Evolutionary conservation across 2,888 invertebrate species (phyloP), one percentile per base, ranked within the genome.

Genomic region (Platerodrilus igneus): DNA sequence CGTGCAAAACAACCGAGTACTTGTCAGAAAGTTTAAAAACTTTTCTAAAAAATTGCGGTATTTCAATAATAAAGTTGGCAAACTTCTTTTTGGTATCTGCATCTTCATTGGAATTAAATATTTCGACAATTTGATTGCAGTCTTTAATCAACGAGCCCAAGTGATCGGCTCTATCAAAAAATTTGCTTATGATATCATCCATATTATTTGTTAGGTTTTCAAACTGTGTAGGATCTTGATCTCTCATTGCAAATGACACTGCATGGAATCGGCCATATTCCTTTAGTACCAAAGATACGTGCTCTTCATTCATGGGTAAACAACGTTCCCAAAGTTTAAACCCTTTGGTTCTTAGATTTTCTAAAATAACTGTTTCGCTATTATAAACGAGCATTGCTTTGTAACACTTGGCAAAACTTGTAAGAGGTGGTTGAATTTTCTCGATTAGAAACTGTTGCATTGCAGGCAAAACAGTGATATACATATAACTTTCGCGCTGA

Each of bases 221-320:
- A 22, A 39, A 39, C 5, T 15, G 9, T 10, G 58, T 48, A 2
- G 55, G 53, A 13, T 57, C 33, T 26, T 56, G 49, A 25, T 59
- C 47, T 14, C 48, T 56, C 23, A 63, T 38, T 1, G 57, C 62
- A 10, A 56, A 54, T 2, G 59, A 59, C 2, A 59, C 36, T 1
- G 60, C 56, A 37, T 66, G 64, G 10, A 60, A 56, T 31, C 55
- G 58, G 0, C 56, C 64, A 25, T 60, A 58, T 27, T 58, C 57
- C 6, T 47, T 43, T 13, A 64, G 35, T 9, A 59, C 57, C 5
- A 56, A 18, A 9, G 35, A 37, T 1, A 61, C 40, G 37, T 64
- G 63, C 11, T 53, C 44, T 10, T 52, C 46, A 22, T 62, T 46
- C 48, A 64, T 56, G 4, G 53, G 50, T 9, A 42, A 35, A 16